Base-by-base conservation (phyloP, 2,113 vertebrate species). In the Paramisgurnus dabryanus region DNA sequence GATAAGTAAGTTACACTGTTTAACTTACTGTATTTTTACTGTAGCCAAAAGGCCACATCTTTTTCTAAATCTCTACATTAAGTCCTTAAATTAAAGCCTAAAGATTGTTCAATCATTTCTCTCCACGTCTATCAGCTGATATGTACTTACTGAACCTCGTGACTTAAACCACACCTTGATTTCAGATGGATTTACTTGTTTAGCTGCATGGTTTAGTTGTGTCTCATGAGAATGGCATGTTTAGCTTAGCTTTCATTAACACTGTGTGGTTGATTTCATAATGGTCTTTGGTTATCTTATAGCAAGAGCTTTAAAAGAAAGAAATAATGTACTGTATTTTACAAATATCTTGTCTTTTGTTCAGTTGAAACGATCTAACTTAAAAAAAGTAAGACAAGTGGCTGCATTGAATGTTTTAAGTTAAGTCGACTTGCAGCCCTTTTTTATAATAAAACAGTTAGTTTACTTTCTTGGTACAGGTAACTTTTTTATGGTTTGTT, bases 71-170 rank as follows among this genome's bases (percentile, higher is more conserved):
- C 2, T 12, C 22, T 22, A 22, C 22, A 22, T 22, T 7, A 15
- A 41, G 60, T 49, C 63, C 41, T 57, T 76, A 0, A 40, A n/a
- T 53, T 67, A 60, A 15, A 41, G 53, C 43, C 45, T 34, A 34
- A 34, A 58, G 55, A 18, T 6, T 4, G n/a, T 39, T 73, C 49
- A 27, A 6, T 22, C 40, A 50, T 18, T 58, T 18, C 55, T 40
- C 39, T 71, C 55, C 45, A 1, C 45, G 53, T 68, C 15, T 50
- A 67, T 75, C 70, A 68, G 55, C 7, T 47, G 6, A 58, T 71
- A 43, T 69, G 68, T 47, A 76, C 72, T 45, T 67, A 18, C 40
- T 80, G 78, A 58, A 43, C 45, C 27, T 57, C 27, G 27, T 77
- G 50, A 40, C 49, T 22, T 15, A 58, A 43, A 50, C 9, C 11